Conservation (phyloP, 2,888 invertebrate genomes). For the Eupeodes luniger region DNA sequence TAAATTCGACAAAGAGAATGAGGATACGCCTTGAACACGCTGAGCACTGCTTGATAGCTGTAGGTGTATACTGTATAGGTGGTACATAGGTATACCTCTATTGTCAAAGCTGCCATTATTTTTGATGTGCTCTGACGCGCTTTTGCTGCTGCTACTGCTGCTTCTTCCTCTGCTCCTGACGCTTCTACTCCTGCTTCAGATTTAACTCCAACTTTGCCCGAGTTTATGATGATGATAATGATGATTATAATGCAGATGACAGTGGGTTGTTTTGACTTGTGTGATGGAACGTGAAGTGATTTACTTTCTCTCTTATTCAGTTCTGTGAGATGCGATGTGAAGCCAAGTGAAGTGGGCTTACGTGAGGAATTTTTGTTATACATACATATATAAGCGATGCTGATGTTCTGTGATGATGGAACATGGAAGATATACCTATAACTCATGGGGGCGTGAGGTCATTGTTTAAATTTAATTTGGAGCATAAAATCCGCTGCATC, state of each 20-base stretch:
- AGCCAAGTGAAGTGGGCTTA: conserved; percentile 14
- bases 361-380: conserved; percentile 8
- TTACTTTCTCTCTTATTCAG: conserved; percentile 16
- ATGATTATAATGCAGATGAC: conserved; percentile 61
- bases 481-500: conserved; percentile 63
- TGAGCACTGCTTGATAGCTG: too few species aligned
- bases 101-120: conserved; percentile 67
- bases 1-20: conserved; percentile 49
- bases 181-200: not conserved
- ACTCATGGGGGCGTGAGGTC: conserved; percentile 42
- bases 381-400: too few species aligned
- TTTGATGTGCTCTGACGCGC: conserved; percentile 62
- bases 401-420: not conserved
- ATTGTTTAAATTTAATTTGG: conserved; percentile 69
- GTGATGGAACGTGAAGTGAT: conserved; percentile 56
- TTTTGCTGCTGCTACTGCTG: conserved; percentile 10
- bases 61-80: too few species aligned
- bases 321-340: not conserved
- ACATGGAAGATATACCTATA: not conserved
- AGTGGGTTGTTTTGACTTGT: conserved; percentile 46
- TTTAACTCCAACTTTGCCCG: conserved; percentile 34
- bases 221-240: conserved; percentile 49
- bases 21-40: conserved; percentile 32
- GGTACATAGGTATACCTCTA: conserved; percentile 23
- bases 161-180: not conserved